Evolutionary conservation across 1,140 invertebrate species (phyloP), one percentile per base, ranked within the genome.

Genomic region (Chelonus insularis): DNA sequence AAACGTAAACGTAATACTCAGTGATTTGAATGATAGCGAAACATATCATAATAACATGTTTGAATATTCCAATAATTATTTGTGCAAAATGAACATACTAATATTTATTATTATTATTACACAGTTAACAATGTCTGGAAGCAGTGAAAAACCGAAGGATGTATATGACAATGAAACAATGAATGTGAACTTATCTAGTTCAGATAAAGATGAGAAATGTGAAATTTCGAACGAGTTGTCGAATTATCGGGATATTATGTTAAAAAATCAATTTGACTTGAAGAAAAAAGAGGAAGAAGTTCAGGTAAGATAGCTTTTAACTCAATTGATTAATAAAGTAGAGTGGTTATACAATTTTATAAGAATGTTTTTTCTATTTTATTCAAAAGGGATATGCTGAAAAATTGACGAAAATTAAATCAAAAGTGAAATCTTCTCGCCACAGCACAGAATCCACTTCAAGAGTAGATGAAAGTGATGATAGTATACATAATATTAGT

Each of bases 331-430:
- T 34, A 41, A 60, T 43, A 16, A 21, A 16, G 9, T 21, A 2
- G 3, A 25, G 20, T 23, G 11, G n/a, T 20, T 54, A n/a, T 37
- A 18, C 18, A 36, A 37, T 51, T 51, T 12, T 39, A 34, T 18
- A 43, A 4, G 1, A 36, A 8, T 48, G 1, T 57, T 32, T 11
- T 43, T 65, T 57, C 7, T 60, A n/a, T 36, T 34, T 62, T 51
- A 63, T 45, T 45, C 62, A 62, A 1, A 9, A 80, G 79, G 79
- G 77, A 68, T 82, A 81, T 67, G 77, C 74, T 0, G 75, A 71
- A 41, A 79, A 73, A 64, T 67, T 81, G 8, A 74, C 77, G 2
- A 77, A 77, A 68, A 79, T 80, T 25, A 81, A 82, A 66, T 76
- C 75, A 14, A 72, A 78, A 65, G 66, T 75, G 4, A 81, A 77